Conservation (phyloP, 2,888 invertebrate species). For the Pandemis cinnamomeana region DNA sequence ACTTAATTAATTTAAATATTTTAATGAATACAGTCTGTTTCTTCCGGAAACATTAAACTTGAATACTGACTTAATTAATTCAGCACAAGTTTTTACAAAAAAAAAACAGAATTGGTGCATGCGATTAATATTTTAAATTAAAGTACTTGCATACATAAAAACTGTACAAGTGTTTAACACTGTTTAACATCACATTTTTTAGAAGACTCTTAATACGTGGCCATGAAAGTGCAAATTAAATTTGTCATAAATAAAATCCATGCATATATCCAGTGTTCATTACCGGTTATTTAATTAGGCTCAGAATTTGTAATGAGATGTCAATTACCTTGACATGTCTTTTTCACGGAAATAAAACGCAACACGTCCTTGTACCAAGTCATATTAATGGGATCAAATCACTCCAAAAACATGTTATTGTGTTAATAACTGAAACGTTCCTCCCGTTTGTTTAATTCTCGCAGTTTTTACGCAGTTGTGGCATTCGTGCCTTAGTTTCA, state of each 20-base stretch:
- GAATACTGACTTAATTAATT: conserved; percentile 17
- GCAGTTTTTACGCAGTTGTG: conserved; percentile 10
- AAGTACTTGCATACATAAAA: neutral
- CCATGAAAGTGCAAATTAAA: conserved; percentile 36
- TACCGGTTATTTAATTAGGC: conserved; percentile 55
- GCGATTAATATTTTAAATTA: conserved; percentile 9
- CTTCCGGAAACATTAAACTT: conserved; percentile 35
- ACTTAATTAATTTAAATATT: conserved; percentile 24
- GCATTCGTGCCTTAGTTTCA: conserved; percentile 13
- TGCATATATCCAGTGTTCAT: conserved; percentile 45
- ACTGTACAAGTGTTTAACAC: neutral
- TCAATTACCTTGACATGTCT: conserved; percentile 59
- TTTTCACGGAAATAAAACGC: conserved; percentile 67
- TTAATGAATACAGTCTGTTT: conserved; percentile 25
- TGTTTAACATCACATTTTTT: neutral
- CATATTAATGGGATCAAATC: conserved; percentile 61
- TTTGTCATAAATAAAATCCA: conserved; percentile 27
- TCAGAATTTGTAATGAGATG: conserved; percentile 51
- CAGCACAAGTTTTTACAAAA: conserved; percentile 19
- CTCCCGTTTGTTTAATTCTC: conserved; percentile 1
- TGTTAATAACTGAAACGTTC: conserved; percentile 19
- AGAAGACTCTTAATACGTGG: conserved; percentile 4
- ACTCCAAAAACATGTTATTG: conserved; percentile 51
- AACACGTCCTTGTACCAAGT: conserved; percentile 62
- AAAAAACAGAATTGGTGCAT: conserved; percentile 17